Base-by-base conservation (phyloP, 2,113 vertebrate species). In the Toxotes chatareus region DNA sequence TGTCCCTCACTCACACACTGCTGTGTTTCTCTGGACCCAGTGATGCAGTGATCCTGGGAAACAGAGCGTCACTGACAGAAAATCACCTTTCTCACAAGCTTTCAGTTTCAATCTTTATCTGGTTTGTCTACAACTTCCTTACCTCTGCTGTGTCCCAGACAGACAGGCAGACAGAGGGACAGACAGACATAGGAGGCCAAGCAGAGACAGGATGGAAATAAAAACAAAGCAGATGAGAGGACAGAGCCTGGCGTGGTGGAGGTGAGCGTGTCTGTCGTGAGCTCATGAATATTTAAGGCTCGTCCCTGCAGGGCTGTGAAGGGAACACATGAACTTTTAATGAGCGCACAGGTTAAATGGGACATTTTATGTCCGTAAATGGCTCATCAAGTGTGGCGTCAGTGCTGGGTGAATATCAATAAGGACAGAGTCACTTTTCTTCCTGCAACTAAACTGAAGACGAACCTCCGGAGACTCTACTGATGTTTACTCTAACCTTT, bases 211-310 rank as follows among this genome's bases (percentile, higher is more conserved):
- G 38, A 27, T 3, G n/a, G 31, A 73, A 38, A 36, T 49, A 61
- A 72, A 32, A 59, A 27, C 23, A 31, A 34, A 47, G 27, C 4
- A 19, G 75, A 17, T 0, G 60, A 81, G 23, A 84, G 72, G 66
- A 70, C 77, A 60, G 65, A 34, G 67, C 51, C 64, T 36, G 42
- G 32, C 7, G 17, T 10, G 10, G 27, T 51, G 60, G 66, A 85
- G 76, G 80, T 66, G 74, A 73, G 67, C 23, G 31, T 63, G 31
- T 72, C 67, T 59, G 51, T 44, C 55, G 59, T 40, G 14, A 32
- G 64, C 9, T 71, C 83, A 81, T 86, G 69, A 82, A 85, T 81
- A 85, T 85, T 81, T 64, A 86, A 81, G 49, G 1, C 47, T 73
- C 61, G 0, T 44, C 62, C 46, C 67, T 57, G 67, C 38, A 21